Percentiles rank a stretch among this genome's conserved stretches.
phyloP scores from a whole-genome alignment of 2,797 vertebrate species.

The Stomatorhinus walkeri region DNA sequence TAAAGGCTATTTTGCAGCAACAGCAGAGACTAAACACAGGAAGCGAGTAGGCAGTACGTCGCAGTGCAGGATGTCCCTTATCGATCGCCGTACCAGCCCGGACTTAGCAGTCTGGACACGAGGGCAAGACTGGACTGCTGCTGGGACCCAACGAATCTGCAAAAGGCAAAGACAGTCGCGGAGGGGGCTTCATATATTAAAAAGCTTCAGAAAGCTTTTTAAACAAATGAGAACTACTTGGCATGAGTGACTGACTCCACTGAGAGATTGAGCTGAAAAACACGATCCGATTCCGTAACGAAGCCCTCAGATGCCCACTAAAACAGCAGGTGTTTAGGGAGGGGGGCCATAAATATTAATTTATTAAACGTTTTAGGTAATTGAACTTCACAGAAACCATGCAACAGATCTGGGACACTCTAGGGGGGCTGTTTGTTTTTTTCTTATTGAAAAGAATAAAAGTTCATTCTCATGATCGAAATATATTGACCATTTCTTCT shows the following conservation, averaged over 20 bases:
- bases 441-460: constrained; percentile 38
- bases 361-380: neutral
- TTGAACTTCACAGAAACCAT: neutral
- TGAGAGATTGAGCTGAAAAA: neutral
- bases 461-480: constrained; percentile 41
- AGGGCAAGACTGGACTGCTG: constrained; percentile 50
- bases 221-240: neutral
- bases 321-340: neutral
- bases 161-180: constrained; percentile 19
- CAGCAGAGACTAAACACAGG: neutral
- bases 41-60: neutral
- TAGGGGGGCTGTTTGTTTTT: constrained; percentile 28
- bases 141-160: constrained; percentile 59
- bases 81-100: neutral
- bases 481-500: constrained; percentile 33
- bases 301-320: neutral
- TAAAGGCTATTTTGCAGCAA: neutral
- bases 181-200: neutral
- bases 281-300: neutral
- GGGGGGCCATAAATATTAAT: neutral
- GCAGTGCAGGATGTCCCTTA: neutral
- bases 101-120: constrained; percentile 32
- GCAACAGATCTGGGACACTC: neutral
- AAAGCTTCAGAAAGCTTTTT: neutral
- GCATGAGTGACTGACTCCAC: neutral